phyloP scores from a whole-genome alignment of 2,113 vertebrate genomes.

The Eira barbara region DNA sequence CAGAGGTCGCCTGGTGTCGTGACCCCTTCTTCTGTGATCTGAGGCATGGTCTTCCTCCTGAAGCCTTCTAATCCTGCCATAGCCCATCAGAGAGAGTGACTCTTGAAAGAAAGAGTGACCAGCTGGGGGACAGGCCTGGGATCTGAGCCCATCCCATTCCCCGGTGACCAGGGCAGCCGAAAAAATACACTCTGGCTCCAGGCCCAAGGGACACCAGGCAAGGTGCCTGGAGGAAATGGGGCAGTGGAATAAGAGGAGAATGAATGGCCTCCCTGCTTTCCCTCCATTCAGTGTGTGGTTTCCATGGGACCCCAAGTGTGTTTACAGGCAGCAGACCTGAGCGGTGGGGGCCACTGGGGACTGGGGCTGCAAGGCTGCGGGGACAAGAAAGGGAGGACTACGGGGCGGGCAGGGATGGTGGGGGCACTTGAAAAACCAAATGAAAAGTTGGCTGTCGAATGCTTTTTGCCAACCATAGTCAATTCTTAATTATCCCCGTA shows the following conservation, averaged over 20 bases:
- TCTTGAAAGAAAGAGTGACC: slow-evolving; percentile 84
- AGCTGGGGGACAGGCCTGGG: slow-evolving; percentile 73
- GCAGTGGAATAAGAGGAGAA: slow-evolving; percentile 69
- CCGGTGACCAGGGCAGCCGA: slow-evolving; percentile 72
- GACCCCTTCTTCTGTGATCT: slow-evolving; percentile 83
- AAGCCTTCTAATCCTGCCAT: slow-evolving; percentile 86
- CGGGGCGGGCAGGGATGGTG: not conserved
- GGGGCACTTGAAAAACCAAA: slow-evolving; percentile 68
- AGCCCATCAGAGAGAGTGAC: slow-evolving; percentile 87
- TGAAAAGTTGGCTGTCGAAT: slow-evolving; percentile 66
- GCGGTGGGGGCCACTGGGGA: not conserved
- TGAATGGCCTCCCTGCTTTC: slow-evolving; percentile 66
- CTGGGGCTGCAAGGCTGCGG: not conserved
- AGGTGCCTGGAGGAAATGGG: slow-evolving; percentile 73
- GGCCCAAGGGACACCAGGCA: slow-evolving; percentile 69
- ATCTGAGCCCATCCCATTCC: slow-evolving; percentile 74
- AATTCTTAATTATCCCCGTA: slow-evolving; percentile 71
- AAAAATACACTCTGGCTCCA: slow-evolving; percentile 65
- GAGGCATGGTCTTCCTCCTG: slow-evolving; percentile 84
- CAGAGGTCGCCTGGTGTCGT: slow-evolving; percentile 85
- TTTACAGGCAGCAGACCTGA: slow-evolving; percentile 59
- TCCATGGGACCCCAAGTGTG: slow-evolving; percentile 69
- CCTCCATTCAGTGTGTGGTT: slow-evolving; percentile 68
- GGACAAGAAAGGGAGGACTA: slow-evolving; percentile 35
- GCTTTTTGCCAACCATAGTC: slow-evolving; percentile 70